A percentile compares a stretch with the other conserved stretches of the same genome.
These are phyloP conservation scores for Thalassoma bifasciatum DNA, from an alignment of 2,113 vertebrate genomes.

Conservation along the genomic window DNA sequence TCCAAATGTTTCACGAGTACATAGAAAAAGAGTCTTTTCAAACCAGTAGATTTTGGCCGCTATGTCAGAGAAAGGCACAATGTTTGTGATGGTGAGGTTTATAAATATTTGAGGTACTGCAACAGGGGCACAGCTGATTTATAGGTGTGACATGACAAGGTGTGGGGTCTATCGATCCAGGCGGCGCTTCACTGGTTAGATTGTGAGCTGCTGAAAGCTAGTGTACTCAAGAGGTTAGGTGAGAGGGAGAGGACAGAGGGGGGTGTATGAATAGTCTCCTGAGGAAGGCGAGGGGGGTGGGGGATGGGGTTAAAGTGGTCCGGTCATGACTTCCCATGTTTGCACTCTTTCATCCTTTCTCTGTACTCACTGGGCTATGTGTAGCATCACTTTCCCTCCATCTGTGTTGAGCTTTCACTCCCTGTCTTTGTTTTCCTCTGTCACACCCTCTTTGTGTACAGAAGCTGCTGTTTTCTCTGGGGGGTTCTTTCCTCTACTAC, in stretches of 20 bases:
- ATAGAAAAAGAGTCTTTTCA: background rate
- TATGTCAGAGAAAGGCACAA: background rate
- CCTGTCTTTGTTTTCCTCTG: constrained; percentile 2
- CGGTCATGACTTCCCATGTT: constrained; percentile 57
- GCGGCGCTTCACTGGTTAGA: constrained; percentile 38
- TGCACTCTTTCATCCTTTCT: constrained; percentile 45
- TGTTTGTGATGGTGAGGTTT: constrained; percentile 38
- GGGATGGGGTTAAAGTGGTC: constrained; percentile 20
- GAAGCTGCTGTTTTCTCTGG: constrained; percentile 97
- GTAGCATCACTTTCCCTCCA: constrained; percentile 7
- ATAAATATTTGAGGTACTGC: constrained; percentile 54
- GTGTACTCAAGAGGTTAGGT: constrained; percentile 30
- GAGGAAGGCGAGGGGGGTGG: too few species aligned
- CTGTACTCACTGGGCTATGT: constrained; percentile 7
- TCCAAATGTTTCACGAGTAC: background rate
- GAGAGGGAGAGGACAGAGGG: constrained; percentile 27
- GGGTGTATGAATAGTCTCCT: constrained; percentile 28
- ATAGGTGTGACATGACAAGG: constrained; percentile 41
- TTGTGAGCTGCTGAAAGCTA: constrained; percentile 60
- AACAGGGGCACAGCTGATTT: constrained; percentile 56
- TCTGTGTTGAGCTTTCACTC: constrained; percentile 26
- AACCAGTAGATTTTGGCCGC: constrained; percentile 12
- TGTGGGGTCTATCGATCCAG: constrained; percentile 68
- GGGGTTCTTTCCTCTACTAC: constrained; percentile 97
- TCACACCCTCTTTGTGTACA: constrained; percentile 73